phyloP scores from a whole-genome alignment of 2,113 vertebrate species.

The Emydocephalus ijimae region DNA sequence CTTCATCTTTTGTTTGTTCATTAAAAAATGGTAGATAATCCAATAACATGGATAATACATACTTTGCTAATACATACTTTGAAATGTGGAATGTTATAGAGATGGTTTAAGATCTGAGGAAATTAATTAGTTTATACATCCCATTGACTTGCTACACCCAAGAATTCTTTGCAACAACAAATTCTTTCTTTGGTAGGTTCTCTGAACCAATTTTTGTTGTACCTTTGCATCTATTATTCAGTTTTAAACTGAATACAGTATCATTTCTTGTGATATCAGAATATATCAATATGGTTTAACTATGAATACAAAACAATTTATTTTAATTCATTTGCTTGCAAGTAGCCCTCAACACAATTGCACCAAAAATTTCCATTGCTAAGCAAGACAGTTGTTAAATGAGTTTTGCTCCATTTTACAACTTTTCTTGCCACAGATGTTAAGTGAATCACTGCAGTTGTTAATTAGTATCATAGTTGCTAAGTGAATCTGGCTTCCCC shows the following conservation, averaged over 20 bases:
- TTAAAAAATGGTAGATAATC: slow-evolving; percentile 42
- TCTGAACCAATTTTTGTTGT: slow-evolving; percentile 6
- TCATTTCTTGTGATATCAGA: slow-evolving; percentile 7
- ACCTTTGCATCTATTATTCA: slow-evolving; percentile 12
- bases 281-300: background rate
- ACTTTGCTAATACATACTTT: slow-evolving; percentile 20
- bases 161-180: slow-evolving; percentile 43
- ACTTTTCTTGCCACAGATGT: no score
- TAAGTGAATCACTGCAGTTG: no score
- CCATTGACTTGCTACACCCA: slow-evolving; percentile 43
- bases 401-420: no score
- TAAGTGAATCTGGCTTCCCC: no score
- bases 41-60: background rate
- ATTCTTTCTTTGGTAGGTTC: slow-evolving; percentile 21
- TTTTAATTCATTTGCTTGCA: background rate
- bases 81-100: slow-evolving; percentile 46
- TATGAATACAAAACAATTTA: background rate
- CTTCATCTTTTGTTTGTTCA: slow-evolving; percentile 41
- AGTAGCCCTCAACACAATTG: background rate
- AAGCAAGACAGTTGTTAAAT: no score
- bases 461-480: no score
- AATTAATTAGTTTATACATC: slow-evolving; percentile 39
- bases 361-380: no score
- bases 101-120: slow-evolving; percentile 36
- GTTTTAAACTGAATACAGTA: slow-evolving; percentile 2